Percentiles rank a stretch among this genome's conserved stretches.
Evolutionary conservation across 2,113 vertebrate species (phyloP).

Genomic region (Cromileptes altivelis): DNA sequence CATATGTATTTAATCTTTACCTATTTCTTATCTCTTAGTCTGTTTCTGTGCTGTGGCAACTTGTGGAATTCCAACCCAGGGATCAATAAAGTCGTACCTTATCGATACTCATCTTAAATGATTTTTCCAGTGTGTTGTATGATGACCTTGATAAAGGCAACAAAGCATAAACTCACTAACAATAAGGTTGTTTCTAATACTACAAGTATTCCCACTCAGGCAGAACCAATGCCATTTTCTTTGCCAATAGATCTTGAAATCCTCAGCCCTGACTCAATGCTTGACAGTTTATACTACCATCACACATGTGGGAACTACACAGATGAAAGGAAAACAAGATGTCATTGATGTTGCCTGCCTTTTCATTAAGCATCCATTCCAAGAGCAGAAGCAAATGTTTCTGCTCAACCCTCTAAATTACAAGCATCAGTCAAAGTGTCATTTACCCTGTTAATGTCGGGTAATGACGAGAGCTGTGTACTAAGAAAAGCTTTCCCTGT

Average conservation of each 20-base stretch:
- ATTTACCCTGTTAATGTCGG: conserved; percentile 65
- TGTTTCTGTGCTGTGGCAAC: not conserved
- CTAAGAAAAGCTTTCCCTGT: conserved; percentile 47
- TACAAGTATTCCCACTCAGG: not conserved
- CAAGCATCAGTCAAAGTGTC: conserved; percentile 76
- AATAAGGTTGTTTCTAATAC: not conserved
- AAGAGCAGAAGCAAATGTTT: conserved; percentile 77
- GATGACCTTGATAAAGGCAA: not conserved
- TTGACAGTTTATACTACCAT: conserved; percentile 25
- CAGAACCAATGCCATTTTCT: not conserved
- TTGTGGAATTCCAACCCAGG: not conserved
- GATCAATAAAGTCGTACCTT: not conserved
- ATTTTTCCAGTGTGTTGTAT: not conserved
- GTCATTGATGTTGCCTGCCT: conserved; percentile 62
- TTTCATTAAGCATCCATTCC: conserved; percentile 74
- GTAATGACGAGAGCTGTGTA: conserved; percentile 64
- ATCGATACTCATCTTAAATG: no score
- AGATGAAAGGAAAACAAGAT: conserved; percentile 56
- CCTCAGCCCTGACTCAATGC: not conserved
- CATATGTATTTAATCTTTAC: no score
- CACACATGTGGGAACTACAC: conserved; percentile 11
- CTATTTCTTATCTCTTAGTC: no score
- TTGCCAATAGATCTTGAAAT: not conserved
- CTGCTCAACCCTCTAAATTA: conserved; percentile 76
- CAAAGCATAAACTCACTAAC: not conserved